These are phyloP conservation scores for Acleris emargana DNA, from an alignment of 2,888 invertebrate species.

Conservation along the genomic window DNA sequence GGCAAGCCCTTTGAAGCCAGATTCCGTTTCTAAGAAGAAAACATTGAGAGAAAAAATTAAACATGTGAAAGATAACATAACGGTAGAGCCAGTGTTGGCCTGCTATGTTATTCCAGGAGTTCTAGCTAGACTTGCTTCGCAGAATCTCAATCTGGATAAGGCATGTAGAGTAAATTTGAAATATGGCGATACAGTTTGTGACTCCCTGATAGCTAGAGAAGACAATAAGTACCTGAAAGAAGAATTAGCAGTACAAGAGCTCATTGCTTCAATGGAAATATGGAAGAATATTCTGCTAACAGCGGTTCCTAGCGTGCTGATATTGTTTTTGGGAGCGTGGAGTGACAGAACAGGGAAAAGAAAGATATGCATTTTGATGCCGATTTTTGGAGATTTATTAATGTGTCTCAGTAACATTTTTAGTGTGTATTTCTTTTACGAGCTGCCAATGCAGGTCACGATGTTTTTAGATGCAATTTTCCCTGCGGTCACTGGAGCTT, in stretches of 20 bases:
- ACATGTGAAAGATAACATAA: constrained; percentile 82
- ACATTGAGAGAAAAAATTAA: constrained; percentile 71
- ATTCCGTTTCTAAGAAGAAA: constrained; percentile 53
- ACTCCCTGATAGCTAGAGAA: constrained; percentile 87
- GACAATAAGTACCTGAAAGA: constrained; percentile 85
- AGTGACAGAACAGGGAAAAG: constrained; percentile 83
- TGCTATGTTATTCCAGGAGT: constrained; percentile 86
- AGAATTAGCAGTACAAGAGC: constrained; percentile 84
- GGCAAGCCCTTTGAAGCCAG: constrained; percentile 60
- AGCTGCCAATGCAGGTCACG: constrained; percentile 60
- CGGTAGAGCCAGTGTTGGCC: constrained; percentile 86
- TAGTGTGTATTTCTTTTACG: constrained; percentile 62
- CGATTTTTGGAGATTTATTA: constrained; percentile 80
- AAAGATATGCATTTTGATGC: constrained; percentile 83
- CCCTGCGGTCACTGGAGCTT: constrained; percentile 61
- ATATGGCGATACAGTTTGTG: constrained; percentile 87
- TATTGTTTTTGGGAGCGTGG: constrained; percentile 85
- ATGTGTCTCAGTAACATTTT: constrained; percentile 75
- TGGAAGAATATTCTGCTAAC: constrained; percentile 83
- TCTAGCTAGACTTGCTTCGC: constrained; percentile 89
- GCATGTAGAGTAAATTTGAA: constrained; percentile 91
- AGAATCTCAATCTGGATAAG: constrained; percentile 93
- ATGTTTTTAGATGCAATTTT: constrained; percentile 59
- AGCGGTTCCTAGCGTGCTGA: constrained; percentile 79
- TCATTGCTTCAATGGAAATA: constrained; percentile 80